These are phyloP conservation scores for Beris morrisii DNA, from an alignment of 2,888 invertebrate species.

Conservation along the genomic window DNA sequence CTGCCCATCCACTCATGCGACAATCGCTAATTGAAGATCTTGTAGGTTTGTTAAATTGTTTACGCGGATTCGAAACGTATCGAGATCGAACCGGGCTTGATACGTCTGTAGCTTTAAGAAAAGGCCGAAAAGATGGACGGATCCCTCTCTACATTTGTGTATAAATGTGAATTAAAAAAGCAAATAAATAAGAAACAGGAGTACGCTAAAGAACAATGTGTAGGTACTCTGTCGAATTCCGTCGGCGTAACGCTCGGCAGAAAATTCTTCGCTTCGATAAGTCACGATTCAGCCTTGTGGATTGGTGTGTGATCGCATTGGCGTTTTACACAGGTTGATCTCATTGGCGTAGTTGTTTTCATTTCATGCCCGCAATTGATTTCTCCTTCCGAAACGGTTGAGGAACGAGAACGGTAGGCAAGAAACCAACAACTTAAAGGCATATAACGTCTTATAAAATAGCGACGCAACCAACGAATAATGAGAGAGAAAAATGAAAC, in stretches of 20 bases:
- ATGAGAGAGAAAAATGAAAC: constrained; percentile 14
- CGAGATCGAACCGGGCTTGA: constrained; percentile 19
- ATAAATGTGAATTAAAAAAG: constrained; percentile 18
- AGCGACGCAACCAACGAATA: too few species aligned
- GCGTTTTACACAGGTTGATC: constrained; percentile 3
- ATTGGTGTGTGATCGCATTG: constrained; percentile 11
- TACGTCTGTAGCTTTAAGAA: background rate
- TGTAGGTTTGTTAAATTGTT: constrained; percentile 30
- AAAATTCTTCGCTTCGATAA: constrained; percentile 39
- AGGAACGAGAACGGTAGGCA: too few species aligned
- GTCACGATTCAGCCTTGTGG: constrained; percentile 34
- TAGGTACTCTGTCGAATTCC: constrained; percentile 34
- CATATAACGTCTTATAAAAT: too few species aligned
- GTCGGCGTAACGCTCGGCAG: constrained; percentile 34
- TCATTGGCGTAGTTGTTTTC: constrained; percentile 25
- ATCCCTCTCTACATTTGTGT: background rate
- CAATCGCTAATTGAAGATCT: constrained; percentile 53
- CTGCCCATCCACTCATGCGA: constrained; percentile 4
- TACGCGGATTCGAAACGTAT: constrained; percentile 8
- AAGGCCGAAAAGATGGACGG: constrained; percentile 20
- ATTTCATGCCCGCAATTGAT: constrained; percentile 31
- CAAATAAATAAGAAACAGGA: constrained; percentile 8
- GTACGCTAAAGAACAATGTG: constrained; percentile 34
- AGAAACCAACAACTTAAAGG: too few species aligned
- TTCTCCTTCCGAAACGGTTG: constrained; percentile 1